Evolutionary conservation across 2,113 vertebrate genomes (phyloP).

Genomic region (Monarcha castaneiventris): DNA sequence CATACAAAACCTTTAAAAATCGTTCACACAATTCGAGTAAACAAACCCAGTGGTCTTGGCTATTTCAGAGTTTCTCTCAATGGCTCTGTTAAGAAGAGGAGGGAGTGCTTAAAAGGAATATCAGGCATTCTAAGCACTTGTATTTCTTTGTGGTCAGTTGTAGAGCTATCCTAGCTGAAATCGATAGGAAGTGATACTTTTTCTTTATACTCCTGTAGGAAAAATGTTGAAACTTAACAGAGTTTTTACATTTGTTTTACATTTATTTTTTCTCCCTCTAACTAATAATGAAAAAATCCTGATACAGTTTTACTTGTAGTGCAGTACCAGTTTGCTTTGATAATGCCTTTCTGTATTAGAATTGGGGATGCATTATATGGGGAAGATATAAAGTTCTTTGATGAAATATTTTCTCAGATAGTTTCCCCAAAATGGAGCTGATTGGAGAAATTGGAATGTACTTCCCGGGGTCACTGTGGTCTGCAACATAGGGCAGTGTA

Average conservation of each 20-base stretch:
- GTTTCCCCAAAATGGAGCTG: background rate
- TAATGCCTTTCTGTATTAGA: background rate
- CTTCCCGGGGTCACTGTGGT: background rate
- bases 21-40: slow-evolving; percentile 45
- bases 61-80: slow-evolving; percentile 12
- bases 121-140: background rate
- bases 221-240: background rate
- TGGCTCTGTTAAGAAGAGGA: background rate
- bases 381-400: background rate
- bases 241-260: background rate
- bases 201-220: background rate
- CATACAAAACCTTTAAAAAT: slow-evolving; percentile 30
- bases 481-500: background rate
- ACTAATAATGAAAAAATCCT: background rate
- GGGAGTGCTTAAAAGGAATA: background rate
- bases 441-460: background rate
- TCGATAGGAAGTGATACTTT: background rate
- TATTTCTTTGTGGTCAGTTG: background rate
- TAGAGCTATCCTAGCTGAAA: background rate
- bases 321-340: background rate
- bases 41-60: background rate
- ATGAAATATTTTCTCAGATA: background rate
- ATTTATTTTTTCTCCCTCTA: background rate
- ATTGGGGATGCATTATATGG: background rate
- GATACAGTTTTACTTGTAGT: background rate